Conservation (phyloP, 1,140 invertebrate genomes). For the Drosophila teissieri region DNA sequence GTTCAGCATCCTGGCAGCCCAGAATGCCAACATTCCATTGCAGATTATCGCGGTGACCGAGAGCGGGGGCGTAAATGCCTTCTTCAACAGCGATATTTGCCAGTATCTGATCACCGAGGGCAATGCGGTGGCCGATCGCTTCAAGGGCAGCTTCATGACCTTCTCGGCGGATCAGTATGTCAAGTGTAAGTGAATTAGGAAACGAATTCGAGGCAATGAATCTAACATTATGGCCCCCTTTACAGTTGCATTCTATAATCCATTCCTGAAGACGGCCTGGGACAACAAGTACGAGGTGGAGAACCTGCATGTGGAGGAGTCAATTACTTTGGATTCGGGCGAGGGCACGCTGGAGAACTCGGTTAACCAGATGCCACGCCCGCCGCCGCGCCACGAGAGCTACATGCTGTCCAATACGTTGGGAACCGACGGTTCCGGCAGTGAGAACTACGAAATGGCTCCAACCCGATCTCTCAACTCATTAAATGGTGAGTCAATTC, state of each 20-base stretch:
- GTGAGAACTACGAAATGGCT: conserved; percentile 93
- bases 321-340: conserved; percentile 87
- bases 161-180: conserved; percentile 82
- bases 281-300: conserved; percentile 98
- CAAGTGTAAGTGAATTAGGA: conserved; percentile 60
- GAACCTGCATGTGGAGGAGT: conserved; percentile 95
- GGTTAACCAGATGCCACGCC: conserved; percentile 88
- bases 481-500: conserved; percentile 83
- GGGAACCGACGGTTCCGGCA: conserved; percentile 86
- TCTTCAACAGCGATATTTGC: conserved; percentile 95
- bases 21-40: conserved; percentile 97
- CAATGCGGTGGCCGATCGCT: conserved; percentile 94
- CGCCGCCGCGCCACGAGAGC: conserved; percentile 89
- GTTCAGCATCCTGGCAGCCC: conserved; percentile 95
- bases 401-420: conserved; percentile 85
- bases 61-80: conserved; percentile 92
- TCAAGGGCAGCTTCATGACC: conserved; percentile 97
- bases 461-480: conserved; percentile 85
- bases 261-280: conserved; percentile 98
- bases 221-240: neutral
- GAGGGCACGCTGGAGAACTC: conserved; percentile 90
- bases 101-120: conserved; percentile 96
- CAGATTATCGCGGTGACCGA: conserved; percentile 97
- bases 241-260: conserved; percentile 96
- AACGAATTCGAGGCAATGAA: neutral